A percentile compares a stretch with the other conserved stretches of the same genome.
Evolutionary conservation across 2,888 invertebrate genomes (phyloP).

Genomic region (Eupithecia pulchellata): DNA sequence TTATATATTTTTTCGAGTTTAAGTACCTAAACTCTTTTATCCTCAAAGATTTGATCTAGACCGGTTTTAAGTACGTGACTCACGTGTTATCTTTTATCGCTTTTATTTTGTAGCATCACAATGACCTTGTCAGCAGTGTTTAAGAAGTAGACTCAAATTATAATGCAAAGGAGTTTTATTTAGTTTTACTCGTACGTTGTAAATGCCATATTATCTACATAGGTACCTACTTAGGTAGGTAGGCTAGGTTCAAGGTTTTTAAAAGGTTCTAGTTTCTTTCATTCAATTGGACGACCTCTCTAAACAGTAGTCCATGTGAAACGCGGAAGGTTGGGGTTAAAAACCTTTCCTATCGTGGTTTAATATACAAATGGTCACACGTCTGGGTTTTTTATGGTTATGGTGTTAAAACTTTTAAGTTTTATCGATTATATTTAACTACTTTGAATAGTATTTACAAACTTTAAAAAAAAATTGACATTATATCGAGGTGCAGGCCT

Average conservation of each 20-base stretch:
- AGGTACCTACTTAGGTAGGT: background rate
- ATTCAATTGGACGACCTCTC: background rate
- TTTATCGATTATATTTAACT: no score
- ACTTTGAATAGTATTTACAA: no score
- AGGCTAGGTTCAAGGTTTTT: background rate
- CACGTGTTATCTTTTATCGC: slow-evolving; percentile 1
- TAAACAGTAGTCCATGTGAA: background rate
- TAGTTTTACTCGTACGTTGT: background rate
- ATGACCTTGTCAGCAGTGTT: background rate
- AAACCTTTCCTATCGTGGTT: background rate
- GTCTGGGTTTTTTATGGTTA: background rate
- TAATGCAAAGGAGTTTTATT: background rate
- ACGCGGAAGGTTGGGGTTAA: background rate
- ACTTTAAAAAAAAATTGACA: no score
- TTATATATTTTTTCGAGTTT: no score
- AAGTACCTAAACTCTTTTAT: background rate
- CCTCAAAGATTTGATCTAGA: background rate
- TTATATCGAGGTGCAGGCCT: slow-evolving; percentile 4
- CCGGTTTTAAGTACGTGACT: background rate
- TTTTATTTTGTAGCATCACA: background rate
- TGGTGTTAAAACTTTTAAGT: no score
- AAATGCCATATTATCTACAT: background rate
- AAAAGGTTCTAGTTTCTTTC: background rate
- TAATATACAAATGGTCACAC: background rate
- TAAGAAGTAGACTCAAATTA: background rate